These are phyloP conservation scores for Pediacus dermestoides DNA, from an alignment of 2,888 invertebrate species.

Conservation along the genomic window DNA sequence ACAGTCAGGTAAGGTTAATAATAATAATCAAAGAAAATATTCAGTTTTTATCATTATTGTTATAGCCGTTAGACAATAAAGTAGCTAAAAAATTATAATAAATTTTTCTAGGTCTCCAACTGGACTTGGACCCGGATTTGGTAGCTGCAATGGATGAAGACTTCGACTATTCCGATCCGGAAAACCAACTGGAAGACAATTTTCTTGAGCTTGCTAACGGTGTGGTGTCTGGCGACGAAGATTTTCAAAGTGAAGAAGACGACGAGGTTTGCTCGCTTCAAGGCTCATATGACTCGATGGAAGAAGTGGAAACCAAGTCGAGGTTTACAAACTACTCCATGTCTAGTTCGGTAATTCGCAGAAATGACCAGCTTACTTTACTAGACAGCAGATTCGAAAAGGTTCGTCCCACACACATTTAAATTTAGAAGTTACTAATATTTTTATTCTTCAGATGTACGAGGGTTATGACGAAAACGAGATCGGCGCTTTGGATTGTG, in stretches of 20 bases:
- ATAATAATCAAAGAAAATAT: neutral
- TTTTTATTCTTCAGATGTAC: constrained; percentile 56
- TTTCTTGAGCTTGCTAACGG: constrained; percentile 81
- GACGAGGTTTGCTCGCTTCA: constrained; percentile 51
- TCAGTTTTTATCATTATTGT: constrained; percentile 5
- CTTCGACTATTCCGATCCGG: constrained; percentile 79
- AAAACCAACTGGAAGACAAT: constrained; percentile 86
- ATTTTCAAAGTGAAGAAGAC: constrained; percentile 50
- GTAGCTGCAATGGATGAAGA: constrained; percentile 92
- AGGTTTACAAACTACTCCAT: constrained; percentile 91
- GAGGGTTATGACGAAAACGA: constrained; percentile 85
- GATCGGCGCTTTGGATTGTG: constrained; percentile 84
- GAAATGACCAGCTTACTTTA: constrained; percentile 77
- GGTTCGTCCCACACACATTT: constrained; percentile 47
- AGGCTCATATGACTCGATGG: constrained; percentile 50
- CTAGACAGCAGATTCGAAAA: constrained; percentile 88
- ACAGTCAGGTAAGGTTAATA: constrained; percentile 52
- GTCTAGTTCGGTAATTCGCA: constrained; percentile 82
- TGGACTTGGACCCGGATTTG: constrained; percentile 87
- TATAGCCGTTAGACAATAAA: neutral
- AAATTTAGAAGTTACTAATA: constrained; percentile 11
- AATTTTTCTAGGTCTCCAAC: constrained; percentile 50
- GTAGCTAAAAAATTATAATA: neutral
- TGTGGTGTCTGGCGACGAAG: constrained; percentile 48
- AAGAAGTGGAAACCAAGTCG: constrained; percentile 76